Evolutionary conservation across 2,797 vertebrate genomes (phyloP), one percentile per base, ranked within the genome.

Genomic region (Tenualosa ilisha): DNA sequence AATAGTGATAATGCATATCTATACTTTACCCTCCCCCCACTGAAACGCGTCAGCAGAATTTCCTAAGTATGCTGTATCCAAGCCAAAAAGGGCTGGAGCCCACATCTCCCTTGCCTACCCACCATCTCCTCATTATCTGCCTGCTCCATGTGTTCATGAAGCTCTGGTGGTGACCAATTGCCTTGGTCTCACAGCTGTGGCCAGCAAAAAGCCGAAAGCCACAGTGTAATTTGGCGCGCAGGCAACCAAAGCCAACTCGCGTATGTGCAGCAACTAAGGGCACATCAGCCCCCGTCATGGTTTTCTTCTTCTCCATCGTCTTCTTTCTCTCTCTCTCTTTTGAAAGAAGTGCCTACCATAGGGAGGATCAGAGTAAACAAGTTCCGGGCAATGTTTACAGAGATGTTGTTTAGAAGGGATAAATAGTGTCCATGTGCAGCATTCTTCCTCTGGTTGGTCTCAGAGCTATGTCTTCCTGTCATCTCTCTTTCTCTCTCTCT

Each of bases 371-470:
- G 82, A n/a, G 50, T 85, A 88, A 88, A 86, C 85, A 54, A 54
- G 49, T 82, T 86, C n/a, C 51, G 75, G 83, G 83, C 79, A 61
- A 82, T 85, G 82, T 88, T 87, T 86, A 84, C 82, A 82, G 56
- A 84, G 82, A 85, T 81, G 84, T 84, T 84, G 87, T 86, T 86
- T 53, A 50, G 83, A 85, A 12, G 11, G 75, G 61, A 86, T 86
- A 87, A 89, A 86, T 83, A 81, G 81, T 43, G 68, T 86, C 81
- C 37, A 51, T 84, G 63, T 50, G 49, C 31, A 68, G 82, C 59
- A 6, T 79, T 79, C 20, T 22, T 82, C 81, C 81, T 65, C 82
- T 68, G 85, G 61, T 40, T 81, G 63, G 56, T 81, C 50, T 22
- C 56, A 51, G 3, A 31, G 81, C 86, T 82, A 79, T 3, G 40